Conservation (phyloP, 2,888 invertebrate genomes). For the Agrilus biguttatus region DNA sequence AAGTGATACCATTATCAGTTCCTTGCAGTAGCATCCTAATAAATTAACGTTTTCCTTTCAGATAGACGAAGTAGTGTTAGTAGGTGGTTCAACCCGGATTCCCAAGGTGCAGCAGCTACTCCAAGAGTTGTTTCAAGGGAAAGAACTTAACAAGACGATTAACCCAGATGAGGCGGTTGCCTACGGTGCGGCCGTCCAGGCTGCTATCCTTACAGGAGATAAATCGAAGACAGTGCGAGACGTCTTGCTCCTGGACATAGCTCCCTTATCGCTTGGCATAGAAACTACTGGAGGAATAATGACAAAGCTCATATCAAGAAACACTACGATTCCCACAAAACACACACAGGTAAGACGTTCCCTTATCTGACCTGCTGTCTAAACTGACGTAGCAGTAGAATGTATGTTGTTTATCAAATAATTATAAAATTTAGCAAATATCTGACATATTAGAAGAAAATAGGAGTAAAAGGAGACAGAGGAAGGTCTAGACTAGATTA, state of each 20-base stretch:
- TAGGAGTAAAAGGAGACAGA: no score
- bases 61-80: constrained; percentile 42
- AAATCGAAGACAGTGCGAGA: constrained; percentile 42
- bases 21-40: not conserved
- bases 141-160: constrained; percentile 52
- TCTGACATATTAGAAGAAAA: no score
- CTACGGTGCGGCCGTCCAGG: constrained; percentile 52
- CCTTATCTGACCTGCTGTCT: not conserved
- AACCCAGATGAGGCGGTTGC: constrained; percentile 61
- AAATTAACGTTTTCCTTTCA: constrained; percentile 10
- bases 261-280: constrained; percentile 52
- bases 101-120: constrained; percentile 51
- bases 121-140: constrained; percentile 37
- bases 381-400: not conserved
- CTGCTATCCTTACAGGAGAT: constrained; percentile 44
- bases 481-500: no score
- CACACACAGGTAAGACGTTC: constrained; percentile 34
- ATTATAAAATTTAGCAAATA: no score
- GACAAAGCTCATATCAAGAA: constrained; percentile 52
- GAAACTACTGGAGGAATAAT: constrained; percentile 61
- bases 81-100: constrained; percentile 55
- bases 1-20: no score
- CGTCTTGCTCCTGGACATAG: constrained; percentile 48
- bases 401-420: no score
- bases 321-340: constrained; percentile 49